phyloP scores from a whole-genome alignment of 1,140 invertebrate genomes.

The Steinernema khuongi region DNA sequence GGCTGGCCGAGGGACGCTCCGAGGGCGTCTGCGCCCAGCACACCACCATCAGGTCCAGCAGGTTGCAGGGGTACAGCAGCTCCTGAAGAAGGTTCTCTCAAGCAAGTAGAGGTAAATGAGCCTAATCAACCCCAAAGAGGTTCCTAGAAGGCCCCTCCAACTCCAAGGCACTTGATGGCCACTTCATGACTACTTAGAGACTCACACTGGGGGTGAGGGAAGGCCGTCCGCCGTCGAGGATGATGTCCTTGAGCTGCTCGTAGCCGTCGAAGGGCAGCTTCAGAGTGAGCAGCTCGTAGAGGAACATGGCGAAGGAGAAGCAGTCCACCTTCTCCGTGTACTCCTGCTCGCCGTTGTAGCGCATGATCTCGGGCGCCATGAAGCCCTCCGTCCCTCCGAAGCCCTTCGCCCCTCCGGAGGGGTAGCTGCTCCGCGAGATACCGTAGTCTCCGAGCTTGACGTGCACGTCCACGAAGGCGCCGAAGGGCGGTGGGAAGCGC shows the following conservation, averaged over 20 bases:
- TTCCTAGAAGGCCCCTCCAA: too few relatives aligned
- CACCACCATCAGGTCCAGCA: constrained; percentile 86
- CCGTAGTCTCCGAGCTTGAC: constrained; percentile 70
- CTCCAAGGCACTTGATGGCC: too few relatives aligned
- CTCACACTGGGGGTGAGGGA: constrained; percentile 56
- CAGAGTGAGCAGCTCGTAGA: constrained; percentile 88
- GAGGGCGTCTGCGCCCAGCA: constrained; percentile 86
- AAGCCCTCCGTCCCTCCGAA: constrained; percentile 78
- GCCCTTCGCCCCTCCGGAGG: constrained; percentile 72
- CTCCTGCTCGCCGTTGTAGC: constrained; percentile 94
- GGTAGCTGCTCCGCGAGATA: constrained; percentile 49
- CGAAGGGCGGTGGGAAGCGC: constrained; percentile 48
- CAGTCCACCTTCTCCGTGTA: constrained; percentile 98
- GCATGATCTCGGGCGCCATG: constrained; percentile 97
- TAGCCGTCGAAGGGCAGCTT: constrained; percentile 89
- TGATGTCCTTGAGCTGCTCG: constrained; percentile 89
- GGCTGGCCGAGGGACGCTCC: constrained; percentile 80
- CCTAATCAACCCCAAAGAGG: constrained; percentile 21
- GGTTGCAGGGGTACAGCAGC: constrained; percentile 75
- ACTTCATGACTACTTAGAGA: too few relatives aligned
- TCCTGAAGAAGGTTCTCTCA: constrained; percentile 58
- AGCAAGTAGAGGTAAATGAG: neutral
- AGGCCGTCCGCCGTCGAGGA: constrained; percentile 85
- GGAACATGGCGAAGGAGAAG: constrained; percentile 98
- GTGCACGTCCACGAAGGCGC: constrained; percentile 62